Evolutionary conservation across 2,113 vertebrate species (phyloP).

Genomic region (Neotoma lepida): DNA sequence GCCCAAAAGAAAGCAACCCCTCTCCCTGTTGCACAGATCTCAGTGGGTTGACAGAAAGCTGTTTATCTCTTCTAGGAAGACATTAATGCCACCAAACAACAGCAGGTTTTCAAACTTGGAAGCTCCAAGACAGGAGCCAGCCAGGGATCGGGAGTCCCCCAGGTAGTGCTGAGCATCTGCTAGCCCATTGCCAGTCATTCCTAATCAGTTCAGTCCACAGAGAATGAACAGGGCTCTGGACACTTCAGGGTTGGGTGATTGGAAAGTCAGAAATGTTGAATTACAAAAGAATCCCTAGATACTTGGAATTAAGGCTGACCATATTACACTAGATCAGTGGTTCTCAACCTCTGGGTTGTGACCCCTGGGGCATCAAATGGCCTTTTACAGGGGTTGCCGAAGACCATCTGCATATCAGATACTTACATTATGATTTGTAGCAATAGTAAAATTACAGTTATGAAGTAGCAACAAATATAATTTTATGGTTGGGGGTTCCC

Average conservation of each 20-base stretch:
- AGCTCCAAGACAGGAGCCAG: neutral
- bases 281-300: neutral
- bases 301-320: neutral
- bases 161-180: neutral
- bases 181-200: neutral
- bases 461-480: neutral
- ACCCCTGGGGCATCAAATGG: neutral
- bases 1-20: neutral
- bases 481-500: neutral
- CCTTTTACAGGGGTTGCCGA: neutral
- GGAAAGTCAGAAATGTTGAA: neutral
- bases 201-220: neutral
- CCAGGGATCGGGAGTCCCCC: neutral
- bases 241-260: neutral
- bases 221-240: neutral
- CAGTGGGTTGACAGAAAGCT: slow-evolving; percentile 45
- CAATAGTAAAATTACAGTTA: neutral
- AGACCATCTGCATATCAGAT: neutral
- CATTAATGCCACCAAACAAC: neutral
- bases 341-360: neutral
- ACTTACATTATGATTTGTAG: neutral
- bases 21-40: slow-evolving; percentile 37
- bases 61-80: slow-evolving; percentile 59
- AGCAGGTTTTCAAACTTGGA: slow-evolving; percentile 30
- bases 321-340: neutral